Conservation (phyloP, 2,797 vertebrate genomes). For the Oryzias sinensis region DNA sequence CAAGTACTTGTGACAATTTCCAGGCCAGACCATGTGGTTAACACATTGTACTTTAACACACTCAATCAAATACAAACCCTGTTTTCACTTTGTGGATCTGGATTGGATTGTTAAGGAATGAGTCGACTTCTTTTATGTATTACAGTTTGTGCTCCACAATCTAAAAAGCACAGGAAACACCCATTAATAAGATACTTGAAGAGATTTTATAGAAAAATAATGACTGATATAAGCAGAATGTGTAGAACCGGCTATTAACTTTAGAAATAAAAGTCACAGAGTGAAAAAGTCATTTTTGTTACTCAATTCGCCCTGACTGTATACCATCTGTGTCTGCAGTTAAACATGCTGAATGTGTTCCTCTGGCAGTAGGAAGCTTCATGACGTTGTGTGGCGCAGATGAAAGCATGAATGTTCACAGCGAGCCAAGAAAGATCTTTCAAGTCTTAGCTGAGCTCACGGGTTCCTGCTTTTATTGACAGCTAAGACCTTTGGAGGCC, state of each 20-base stretch:
- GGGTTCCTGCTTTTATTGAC: conserved; percentile 15
- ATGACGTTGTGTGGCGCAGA: conserved; percentile 1
- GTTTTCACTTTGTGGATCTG: conserved; percentile 35
- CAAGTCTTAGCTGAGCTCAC: conserved; percentile 1
- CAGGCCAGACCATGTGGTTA: conserved; percentile 30
- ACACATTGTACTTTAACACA: conserved; percentile 39
- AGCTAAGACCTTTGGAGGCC: not conserved
- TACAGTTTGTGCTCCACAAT: not conserved
- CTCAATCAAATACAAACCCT: conserved; percentile 33
- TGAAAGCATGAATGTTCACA: conserved; percentile 15
- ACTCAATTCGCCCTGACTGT: not conserved
- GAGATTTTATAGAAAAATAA: conserved; percentile 1
- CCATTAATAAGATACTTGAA: conserved; percentile 5
- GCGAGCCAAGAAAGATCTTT: conserved; percentile 13
- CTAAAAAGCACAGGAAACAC: conserved; percentile 1
- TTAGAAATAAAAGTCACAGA: conserved; percentile 1
- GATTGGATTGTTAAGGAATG: conserved; percentile 11
- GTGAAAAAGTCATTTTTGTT: not conserved
- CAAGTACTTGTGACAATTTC: conserved; percentile 1
- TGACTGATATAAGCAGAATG: not conserved
- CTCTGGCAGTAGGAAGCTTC: conserved; percentile 15
- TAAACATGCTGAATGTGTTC: conserved; percentile 4
- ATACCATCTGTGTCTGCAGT: conserved; percentile 24
- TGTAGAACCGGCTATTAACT: not conserved
- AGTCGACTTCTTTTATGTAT: conserved; percentile 13